Conservation (phyloP, 2,888 invertebrate genomes). For the Mechanitis mazaeus region DNA sequence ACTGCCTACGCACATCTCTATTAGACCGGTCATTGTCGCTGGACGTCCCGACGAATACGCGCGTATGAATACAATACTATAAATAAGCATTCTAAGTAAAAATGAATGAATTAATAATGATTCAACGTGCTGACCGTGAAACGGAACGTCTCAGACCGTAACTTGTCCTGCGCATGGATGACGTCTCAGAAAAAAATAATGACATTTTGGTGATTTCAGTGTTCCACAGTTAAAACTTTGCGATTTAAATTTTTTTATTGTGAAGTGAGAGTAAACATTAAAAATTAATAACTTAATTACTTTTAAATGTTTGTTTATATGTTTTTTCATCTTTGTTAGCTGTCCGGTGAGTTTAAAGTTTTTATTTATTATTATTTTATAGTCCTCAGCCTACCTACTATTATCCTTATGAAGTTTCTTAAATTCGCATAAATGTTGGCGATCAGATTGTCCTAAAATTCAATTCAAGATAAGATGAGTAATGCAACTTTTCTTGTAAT, state of each 20-base stretch:
- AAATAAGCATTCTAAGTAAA: conserved; percentile 26
- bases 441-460: conserved; percentile 23
- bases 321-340: conserved; percentile 32
- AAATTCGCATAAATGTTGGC: conserved; percentile 1
- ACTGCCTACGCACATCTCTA: conserved; percentile 53
- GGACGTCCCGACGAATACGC: conserved; percentile 28
- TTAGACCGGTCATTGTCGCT: conserved; percentile 61
- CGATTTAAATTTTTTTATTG: conserved; percentile 39
- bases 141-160: conserved; percentile 59
- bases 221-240: conserved; percentile 41
- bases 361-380: conserved; percentile 7
- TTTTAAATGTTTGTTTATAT: conserved; percentile 32
- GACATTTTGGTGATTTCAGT: conserved; percentile 56
- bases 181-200: conserved; percentile 52
- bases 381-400: conserved; percentile 12
- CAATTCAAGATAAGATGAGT: conserved; percentile 31
- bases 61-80: conserved; percentile 24
- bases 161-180: conserved; percentile 38
- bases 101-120: conserved; percentile 34
- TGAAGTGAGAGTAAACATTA: conserved; percentile 34
- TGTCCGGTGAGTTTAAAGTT: conserved; percentile 37
- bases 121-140: conserved; percentile 52
- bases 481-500: conserved; percentile 24
- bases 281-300: conserved; percentile 32
- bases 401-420: conserved; percentile 17